Evolutionary conservation across 1,140 invertebrate genomes (phyloP).

Genomic region (Epicauta chinensis): DNA sequence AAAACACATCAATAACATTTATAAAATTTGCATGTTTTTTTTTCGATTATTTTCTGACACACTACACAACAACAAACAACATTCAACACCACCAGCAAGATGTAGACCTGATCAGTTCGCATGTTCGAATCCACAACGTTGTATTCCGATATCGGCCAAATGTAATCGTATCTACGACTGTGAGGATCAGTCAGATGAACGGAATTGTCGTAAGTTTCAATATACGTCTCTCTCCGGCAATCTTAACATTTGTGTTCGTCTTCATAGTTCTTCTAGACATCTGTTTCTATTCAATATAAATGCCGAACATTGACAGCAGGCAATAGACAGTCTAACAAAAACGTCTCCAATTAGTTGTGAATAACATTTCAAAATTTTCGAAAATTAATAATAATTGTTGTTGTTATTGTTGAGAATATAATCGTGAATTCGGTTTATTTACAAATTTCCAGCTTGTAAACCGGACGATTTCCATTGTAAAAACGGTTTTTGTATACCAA

Average conservation of each 20-base stretch:
- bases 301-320: too few species aligned
- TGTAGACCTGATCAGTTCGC: slow-evolving; percentile 33
- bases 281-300: too few species aligned
- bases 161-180: slow-evolving; percentile 56
- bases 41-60: neutral
- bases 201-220: slow-evolving; percentile 40
- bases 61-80: slow-evolving; percentile 10
- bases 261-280: too few species aligned
- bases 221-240: neutral
- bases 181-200: slow-evolving; percentile 54
- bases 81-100: slow-evolving; percentile 10
- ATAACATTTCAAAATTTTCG: too few species aligned
- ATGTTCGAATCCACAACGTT: slow-evolving; percentile 54
- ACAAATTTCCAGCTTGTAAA: slow-evolving; percentile 48
- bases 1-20: too few species aligned
- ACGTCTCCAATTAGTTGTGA: too few species aligned
- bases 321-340: too few species aligned
- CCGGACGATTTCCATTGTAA: slow-evolving; percentile 52
- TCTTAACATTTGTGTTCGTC: neutral
- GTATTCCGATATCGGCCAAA: slow-evolving; percentile 43
- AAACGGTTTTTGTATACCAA: slow-evolving; percentile 60
- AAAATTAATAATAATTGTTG: too few species aligned
- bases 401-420: too few species aligned
- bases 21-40: slow-evolving; percentile 1
- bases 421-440: neutral